Conservation (phyloP, 2,888 invertebrate genomes). For the Acronicta leporina region DNA sequence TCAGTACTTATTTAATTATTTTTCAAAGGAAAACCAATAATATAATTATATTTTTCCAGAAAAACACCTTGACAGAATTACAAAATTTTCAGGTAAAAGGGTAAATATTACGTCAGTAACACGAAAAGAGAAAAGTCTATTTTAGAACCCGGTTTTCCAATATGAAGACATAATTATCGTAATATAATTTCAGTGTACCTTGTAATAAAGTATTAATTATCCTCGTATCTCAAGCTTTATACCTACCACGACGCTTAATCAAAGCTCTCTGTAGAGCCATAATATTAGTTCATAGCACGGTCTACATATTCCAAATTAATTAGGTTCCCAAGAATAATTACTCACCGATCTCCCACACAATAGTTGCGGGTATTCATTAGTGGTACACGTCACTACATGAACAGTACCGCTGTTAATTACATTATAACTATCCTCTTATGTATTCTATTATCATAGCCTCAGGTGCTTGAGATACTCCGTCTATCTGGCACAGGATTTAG, state of each 20-base stretch:
- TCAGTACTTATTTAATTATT: no score
- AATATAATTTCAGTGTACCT: no score
- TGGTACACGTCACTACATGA: neutral
- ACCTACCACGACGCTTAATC: neutral
- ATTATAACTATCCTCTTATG: constrained; percentile 2
- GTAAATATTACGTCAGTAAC: no score
- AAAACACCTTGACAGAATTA: no score
- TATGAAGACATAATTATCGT: no score
- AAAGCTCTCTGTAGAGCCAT: neutral
- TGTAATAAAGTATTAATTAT: no score
- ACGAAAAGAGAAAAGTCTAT: neutral
- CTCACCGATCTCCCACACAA: neutral
- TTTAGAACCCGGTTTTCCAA: neutral
- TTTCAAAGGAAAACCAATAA: no score
- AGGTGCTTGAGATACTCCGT: neutral
- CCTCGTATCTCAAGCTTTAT: no score
- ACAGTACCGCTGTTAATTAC: constrained; percentile 1
- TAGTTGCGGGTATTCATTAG: constrained; percentile 2
- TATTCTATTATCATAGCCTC: neutral
- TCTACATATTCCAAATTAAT: constrained; percentile 2
- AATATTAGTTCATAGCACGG: neutral
- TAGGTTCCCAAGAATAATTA: constrained; percentile 1
- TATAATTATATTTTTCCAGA: no score
- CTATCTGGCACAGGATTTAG: neutral
- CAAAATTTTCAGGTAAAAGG: no score